Evolutionary conservation across 2,113 vertebrate genomes (phyloP), one percentile per base, ranked within the genome.

Genomic region (Xenus cinereus): DNA sequence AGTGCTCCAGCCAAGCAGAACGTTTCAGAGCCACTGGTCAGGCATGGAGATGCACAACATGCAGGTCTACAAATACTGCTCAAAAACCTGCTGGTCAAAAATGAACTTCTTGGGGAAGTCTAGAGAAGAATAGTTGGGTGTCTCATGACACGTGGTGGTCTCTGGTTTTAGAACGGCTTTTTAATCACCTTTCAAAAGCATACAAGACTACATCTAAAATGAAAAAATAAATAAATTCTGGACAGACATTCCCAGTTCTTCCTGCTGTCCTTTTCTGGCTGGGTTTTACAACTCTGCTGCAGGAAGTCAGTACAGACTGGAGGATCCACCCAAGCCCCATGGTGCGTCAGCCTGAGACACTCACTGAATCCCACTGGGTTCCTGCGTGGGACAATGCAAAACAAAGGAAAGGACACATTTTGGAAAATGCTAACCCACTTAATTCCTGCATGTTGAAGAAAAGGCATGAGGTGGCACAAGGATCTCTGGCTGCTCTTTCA

Each of bases 21-120:
- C 4, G 11, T 39, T 48, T 62, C 63, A 74, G 56, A 81, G 68
- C 37, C 54, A 51, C n/a, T 7, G 6, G 10, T 22, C 63, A 86
- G 48, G 35, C 39, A 35, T 5, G 45, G 45, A 62, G 67, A 50
- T 1, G 1, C 9, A 24, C 0, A 2, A 69, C 0, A 0, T 23
- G 35, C 21, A 56, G 22, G 12, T 82, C 45, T 50, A 14, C 10
- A 19, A 10, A 43, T 0, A 5, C 20, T 27, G 8, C 4, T 33
- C 64, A 81, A n/a, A 87, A 37, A 41, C 6, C 15, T 45, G 22
- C 13, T 39, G 30, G 14, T 43, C 18, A 66, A 43, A 37, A 12
- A 76, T 73, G 56, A 62, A 72, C 6, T 82, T 79, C 12, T 30
- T 14, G 16, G 10, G 16, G 43, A 80, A 85, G 32, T 48, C 45